phyloP scores from a whole-genome alignment of 37 sponge, comb jelly and placozoan genomes.

The Lycopodina hypogea region DNA sequence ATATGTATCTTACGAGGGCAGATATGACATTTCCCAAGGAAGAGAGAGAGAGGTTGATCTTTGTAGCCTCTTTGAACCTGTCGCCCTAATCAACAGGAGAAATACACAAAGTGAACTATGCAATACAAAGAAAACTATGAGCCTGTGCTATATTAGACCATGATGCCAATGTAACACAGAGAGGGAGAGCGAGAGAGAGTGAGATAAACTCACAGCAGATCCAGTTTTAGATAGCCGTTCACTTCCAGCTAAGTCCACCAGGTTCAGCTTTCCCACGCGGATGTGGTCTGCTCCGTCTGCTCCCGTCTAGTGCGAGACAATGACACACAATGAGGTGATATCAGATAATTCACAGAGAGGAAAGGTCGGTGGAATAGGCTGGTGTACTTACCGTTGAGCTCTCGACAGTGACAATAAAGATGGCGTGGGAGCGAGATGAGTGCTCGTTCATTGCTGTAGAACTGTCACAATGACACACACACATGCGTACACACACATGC shows the following conservation, averaged over 20 bases:
- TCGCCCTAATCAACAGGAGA: conserved; percentile 61
- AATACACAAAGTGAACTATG: background rate
- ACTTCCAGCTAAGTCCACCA: conserved; percentile 98
- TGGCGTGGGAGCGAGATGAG: conserved; percentile 98
- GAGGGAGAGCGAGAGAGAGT: background rate
- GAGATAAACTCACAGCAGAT: conserved; percentile 43
- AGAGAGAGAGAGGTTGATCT: conserved; percentile 97
- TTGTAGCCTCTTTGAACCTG: conserved; percentile 90
- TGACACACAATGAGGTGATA: background rate
- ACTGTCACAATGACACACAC: conserved; percentile 12
- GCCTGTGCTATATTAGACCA: background rate
- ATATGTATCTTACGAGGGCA: conserved; percentile 88
- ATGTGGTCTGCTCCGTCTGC: conserved; percentile 86
- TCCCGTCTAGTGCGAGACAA: conserved; percentile 41
- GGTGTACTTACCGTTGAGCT: conserved; percentile 75
- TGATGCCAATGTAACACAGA: background rate
- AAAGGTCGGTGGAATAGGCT: too few relatives aligned
- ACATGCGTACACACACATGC: too few relatives aligned
- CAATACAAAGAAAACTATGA: background rate
- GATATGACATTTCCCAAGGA: conserved; percentile 98
- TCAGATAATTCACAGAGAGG: too few relatives aligned
- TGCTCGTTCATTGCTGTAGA: conserved; percentile 97
- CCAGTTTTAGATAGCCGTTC: conserved; percentile 93
- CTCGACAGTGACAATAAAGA: conserved; percentile 95
- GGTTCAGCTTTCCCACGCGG: conserved; percentile 94